These are phyloP conservation scores for Pogonus chalceus DNA, from an alignment of 1,140 invertebrate genomes.

Conservation along the genomic window DNA sequence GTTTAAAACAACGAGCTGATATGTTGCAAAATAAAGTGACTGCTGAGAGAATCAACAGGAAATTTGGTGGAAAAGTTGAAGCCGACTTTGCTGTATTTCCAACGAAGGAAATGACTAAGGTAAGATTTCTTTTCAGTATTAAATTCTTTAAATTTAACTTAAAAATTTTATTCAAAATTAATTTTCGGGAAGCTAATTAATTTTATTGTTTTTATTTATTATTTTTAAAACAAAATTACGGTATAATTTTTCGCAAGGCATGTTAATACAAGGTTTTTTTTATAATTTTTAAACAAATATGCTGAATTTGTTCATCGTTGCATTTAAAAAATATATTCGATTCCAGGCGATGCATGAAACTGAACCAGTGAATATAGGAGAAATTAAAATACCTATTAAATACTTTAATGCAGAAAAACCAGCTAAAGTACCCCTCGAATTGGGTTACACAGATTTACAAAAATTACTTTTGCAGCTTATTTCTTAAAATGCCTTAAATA, in stretches of 20 bases:
- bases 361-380: conserved; percentile 28
- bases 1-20: conserved; percentile 24
- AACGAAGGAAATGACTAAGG: conserved; percentile 39
- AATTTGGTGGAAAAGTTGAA: conserved; percentile 38
- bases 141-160: not conserved
- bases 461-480: conserved; percentile 15
- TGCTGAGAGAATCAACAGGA: conserved; percentile 38
- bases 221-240: too few species aligned
- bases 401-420: conserved; percentile 20
- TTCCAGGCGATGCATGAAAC: conserved; percentile 30
- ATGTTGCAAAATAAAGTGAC: conserved; percentile 39
- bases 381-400: conserved; percentile 27
- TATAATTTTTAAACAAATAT: too few species aligned
- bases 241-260: too few species aligned
- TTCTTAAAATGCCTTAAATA: conserved; percentile 3
- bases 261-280: too few species aligned
- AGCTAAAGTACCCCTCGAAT: conserved; percentile 26
- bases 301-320: too few species aligned
- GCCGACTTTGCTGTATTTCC: conserved; percentile 45
- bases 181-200: conserved; percentile 2
- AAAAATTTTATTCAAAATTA: not conserved
- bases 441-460: conserved; percentile 31
- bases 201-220: too few species aligned
- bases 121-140: conserved; percentile 13
- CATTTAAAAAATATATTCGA: too few species aligned